These are phyloP conservation scores for Notoglanidium macrostoma DNA, from an alignment of 2,797 vertebrate species.

Conservation along the genomic window DNA sequence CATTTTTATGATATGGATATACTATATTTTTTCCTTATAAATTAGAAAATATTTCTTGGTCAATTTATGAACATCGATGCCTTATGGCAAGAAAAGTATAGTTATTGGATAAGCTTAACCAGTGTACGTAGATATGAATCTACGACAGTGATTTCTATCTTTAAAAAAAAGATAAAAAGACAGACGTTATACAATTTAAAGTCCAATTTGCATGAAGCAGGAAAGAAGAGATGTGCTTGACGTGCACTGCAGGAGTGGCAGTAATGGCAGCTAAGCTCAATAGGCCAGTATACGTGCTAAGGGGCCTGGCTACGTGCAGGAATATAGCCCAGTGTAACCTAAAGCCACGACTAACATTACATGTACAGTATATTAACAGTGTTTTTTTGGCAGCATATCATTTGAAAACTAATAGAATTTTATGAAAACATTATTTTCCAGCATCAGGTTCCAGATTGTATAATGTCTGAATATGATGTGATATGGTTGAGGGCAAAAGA, in stretches of 20 bases:
- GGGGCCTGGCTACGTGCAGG: slow-evolving; percentile 47
- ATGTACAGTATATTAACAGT: background rate
- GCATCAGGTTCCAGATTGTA: background rate
- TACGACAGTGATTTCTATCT: background rate
- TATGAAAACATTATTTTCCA: background rate
- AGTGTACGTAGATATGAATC: background rate
- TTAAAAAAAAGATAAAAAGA: background rate
- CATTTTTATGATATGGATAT: background rate
- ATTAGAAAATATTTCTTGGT: background rate
- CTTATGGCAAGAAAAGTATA: background rate
- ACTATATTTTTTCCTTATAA: background rate
- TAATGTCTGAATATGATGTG: background rate
- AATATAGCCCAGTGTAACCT: slow-evolving; percentile 25
- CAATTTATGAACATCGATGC: background rate
- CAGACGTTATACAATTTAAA: background rate
- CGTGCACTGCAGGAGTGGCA: slow-evolving; percentile 13
- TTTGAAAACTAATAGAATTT: slow-evolving; percentile 9
- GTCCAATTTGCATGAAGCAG: background rate
- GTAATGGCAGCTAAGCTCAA: slow-evolving; percentile 37
- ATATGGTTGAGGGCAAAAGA: background rate
- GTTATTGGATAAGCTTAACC: background rate
- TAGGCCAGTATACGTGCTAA: slow-evolving; percentile 47
- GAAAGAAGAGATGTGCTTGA: slow-evolving; percentile 11
- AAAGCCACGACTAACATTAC: background rate
- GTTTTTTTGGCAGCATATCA: background rate